Base-by-base conservation (phyloP, 1,140 invertebrate species). In the Nomia melanderi region DNA sequence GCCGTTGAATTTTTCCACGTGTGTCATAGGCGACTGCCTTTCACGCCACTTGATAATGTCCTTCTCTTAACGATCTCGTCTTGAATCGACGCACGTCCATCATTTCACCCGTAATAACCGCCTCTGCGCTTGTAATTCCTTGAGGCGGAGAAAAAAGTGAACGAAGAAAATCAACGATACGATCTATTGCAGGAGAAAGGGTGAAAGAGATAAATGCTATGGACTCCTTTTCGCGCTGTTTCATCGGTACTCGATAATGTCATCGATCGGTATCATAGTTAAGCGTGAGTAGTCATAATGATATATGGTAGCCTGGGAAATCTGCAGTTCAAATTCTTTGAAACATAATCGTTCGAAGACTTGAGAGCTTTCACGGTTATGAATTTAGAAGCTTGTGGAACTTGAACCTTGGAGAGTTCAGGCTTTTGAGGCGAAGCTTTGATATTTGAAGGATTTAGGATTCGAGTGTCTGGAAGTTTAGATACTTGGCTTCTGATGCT, bases 21-120 rank as follows among this genome's bases (percentile, higher is more conserved):
- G 7, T 44, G 39, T 71, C 39, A 44, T 73, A 75, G 25, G 17
- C 62, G 5, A 59, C 29, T 23, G 53, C 73, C 73, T 75, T 67
- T 75, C 73, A 75, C 73, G 25, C 36, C 33, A 41, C 47, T 56
- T 29, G n/a, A 25, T 62, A 31, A 41, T 62, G 14, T 59, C n/a
- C 47, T 44, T 27, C n/a, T 71, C 29, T 23, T 25, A n/a, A 39
- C 31, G 53, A 70, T 29, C 25, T 31, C 23, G 25, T 57, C 23
- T 29, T 29, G 11, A 7, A 8, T 8, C 1, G 9, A 7, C 17
- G 25, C 5, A n/a, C 20, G 11, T 57, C 36, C 23, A 3, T 60
- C 20, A 17, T 71, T 50, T n/a, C 1, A 7, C n/a, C 47, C 5
- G 20, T n/a, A n/a, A 50, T n/a, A n/a, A 0, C 5, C 8, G 47